Percentiles rank a stretch among this genome's conserved stretches.
These are phyloP conservation scores for Aphelinus atriplicis DNA, from an alignment of 1,140 invertebrate species.

Conservation along the genomic window DNA sequence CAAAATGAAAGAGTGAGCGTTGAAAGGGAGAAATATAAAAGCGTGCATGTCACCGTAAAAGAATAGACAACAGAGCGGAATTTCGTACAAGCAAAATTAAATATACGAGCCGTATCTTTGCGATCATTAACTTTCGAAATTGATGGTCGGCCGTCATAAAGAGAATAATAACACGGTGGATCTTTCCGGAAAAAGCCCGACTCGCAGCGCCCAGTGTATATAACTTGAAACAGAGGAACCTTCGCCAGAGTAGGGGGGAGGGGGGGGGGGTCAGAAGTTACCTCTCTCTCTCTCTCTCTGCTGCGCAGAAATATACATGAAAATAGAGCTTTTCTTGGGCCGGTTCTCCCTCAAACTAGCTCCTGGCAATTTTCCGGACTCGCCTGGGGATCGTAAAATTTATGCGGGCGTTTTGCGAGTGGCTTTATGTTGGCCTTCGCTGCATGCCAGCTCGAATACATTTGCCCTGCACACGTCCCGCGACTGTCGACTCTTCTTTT, in stretches of 20 bases:
- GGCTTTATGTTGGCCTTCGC: no score
- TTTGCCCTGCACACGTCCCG: no score
- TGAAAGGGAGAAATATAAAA: no score
- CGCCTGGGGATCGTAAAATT: conserved; percentile 50
- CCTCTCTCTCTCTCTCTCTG: conserved; percentile 21
- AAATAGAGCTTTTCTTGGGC: conserved; percentile 10
- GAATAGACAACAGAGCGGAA: no score
- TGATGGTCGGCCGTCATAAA: conserved; percentile 23
- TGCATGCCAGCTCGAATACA: no score
- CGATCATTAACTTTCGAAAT: conserved; percentile 24
- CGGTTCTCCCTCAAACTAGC: conserved; percentile 36
- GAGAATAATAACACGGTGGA: conserved; percentile 19
- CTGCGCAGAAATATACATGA: conserved; percentile 36
- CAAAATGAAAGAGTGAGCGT: no score
- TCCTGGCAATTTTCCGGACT: conserved; percentile 49
- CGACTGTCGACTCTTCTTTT: no score
- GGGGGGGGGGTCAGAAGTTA: conserved; percentile 17
- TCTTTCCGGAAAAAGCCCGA: conserved; percentile 5
- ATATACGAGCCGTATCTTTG: conserved; percentile 23
- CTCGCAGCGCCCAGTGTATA: no score
- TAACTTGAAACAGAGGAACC: conserved; percentile 5
- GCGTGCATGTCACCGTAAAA: no score
- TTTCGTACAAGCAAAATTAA: conserved; percentile 23
- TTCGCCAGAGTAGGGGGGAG: background rate
- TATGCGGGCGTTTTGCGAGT: conserved; percentile 47